Base-by-base conservation (phyloP, 2,888 invertebrate genomes). In the Lasioglossum zephyrum region DNA sequence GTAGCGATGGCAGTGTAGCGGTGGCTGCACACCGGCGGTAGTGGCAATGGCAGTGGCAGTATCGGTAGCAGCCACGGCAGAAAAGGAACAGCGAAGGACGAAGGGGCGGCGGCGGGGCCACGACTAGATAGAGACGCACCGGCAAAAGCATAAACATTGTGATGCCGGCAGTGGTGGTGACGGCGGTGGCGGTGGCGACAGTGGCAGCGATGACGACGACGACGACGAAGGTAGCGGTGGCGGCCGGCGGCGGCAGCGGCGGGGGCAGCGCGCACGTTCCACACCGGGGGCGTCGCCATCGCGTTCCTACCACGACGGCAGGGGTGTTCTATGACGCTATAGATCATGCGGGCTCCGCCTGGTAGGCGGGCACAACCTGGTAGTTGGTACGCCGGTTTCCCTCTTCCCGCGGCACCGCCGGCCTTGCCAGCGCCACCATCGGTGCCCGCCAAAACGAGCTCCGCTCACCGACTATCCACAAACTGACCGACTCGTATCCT, bases 281-380 rank as follows among this genome's bases (percentile, higher is more conserved):
- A 91, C 90, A 90, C 90, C 85, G 92, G 92, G 93, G 95, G 95
- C 94, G 95, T 94, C 92, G 91, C 92, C 93, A 90, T 91, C 91
- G 85, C 84, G 87, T 89, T 91, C 92, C 92, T 90, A 91, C 89
- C 91, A 87, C 76, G 70, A 80, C 86, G 90, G 93, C 92, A 93
- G 94, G 95, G 94, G 90, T 95, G 93, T 92, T 94, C 94, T 95
- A 95, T 92, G 94, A 95, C 94, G 95, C 95, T 95, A 95, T 95
- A 95, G 95, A 95, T 95, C 95, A 95, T 93, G 89, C 90, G 91
- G 88, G 91, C 95, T 93, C 95, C 95, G 93, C 95, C 95, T 88
- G 81, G 86, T 89, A 80, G 91, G 91, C 91, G 91, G 91, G 87
- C 86, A 86, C 89, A 87, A 82, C 85, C 85, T 86, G 87, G 84